Base-by-base conservation (phyloP, 2,888 invertebrate species). In the Lepetodrilus schrolli region DNA sequence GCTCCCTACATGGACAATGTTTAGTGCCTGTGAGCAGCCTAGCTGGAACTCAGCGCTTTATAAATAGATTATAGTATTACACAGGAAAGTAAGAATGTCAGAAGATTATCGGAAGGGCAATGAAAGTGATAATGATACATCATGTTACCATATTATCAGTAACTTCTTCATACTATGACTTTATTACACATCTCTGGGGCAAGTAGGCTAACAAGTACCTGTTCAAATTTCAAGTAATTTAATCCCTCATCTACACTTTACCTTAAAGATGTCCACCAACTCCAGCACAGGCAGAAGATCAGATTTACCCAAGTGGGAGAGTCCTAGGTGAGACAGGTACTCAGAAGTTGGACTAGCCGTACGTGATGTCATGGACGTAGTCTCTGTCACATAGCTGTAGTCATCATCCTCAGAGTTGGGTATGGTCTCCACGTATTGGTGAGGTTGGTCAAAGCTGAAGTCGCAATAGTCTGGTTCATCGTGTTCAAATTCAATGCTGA, bases 401-500 rank as follows among this genome's bases (percentile, higher is more conserved):
- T 20, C 50, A 36, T 36, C 66, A 66, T 34, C 48, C 13, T 58
- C 58, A 34, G 58, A 58, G n/a, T 30, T 23, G 13, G 68, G 68
- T 30, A 68, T 21, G 5, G 68, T 68, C 37, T 68, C 68, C 4
- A 43, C 43, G 47, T 26, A 68, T n/a, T 21, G 21, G 26, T 37
- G 68, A 8, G 68, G 68, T 47, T 30, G 26, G 26, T 68, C 68
- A 13, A 68, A 68, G 20, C 68, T 68, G 26, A 68, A 68, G 47
- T 68, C 68, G 4, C 23, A 26, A 26, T 68, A 68, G 26, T 68
- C 68, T n/a, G 47, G 43, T 17, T 68, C 68, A 21, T 58, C 58
- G 34, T 58, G 26, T 13, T 58, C 58, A 58, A 30, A 58, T 30
- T 58, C 58, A 58, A 58, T 58, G 26, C 58, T 58, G 30, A 58